Evolutionary conservation across 1,140 invertebrate genomes (phyloP).

Genomic region (Sarcophaga peregrina): DNA sequence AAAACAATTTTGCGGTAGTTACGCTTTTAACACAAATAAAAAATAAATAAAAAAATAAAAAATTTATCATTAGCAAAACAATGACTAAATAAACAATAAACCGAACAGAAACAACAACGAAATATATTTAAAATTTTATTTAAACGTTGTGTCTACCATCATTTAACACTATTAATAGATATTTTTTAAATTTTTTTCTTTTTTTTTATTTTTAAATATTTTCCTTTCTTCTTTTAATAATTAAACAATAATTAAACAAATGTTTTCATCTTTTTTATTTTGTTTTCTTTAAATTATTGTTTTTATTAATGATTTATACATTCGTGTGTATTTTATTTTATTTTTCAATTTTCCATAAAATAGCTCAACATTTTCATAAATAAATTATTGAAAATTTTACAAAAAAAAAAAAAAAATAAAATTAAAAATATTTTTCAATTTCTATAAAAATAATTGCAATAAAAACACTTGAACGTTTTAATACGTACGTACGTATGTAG

Average conservation of each 20-base stretch:
- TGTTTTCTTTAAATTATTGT: neutral
- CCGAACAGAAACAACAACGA: no score
- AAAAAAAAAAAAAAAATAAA: neutral
- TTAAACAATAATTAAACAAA: slow-evolving; percentile 3
- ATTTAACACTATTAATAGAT: slow-evolving; percentile 18
- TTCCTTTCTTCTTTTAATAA: neutral
- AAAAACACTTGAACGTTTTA: no score
- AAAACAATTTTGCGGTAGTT: neutral
- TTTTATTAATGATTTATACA: neutral
- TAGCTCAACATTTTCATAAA: neutral
- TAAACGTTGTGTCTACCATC: neutral
- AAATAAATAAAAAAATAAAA: neutral
- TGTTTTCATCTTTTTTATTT: neutral
- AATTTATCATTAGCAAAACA: no score
- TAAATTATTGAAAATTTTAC: neutral
- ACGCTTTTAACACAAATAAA: neutral
- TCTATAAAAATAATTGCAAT: no score
- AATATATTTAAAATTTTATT: no score
- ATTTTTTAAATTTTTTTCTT: neutral
- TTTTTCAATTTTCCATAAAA: neutral
- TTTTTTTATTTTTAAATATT: neutral
- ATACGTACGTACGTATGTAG: no score
- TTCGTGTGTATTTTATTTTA: neutral
- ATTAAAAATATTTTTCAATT: no score
- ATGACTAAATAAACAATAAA: no score